Base-by-base conservation (phyloP, 1,140 invertebrate genomes). In the Chironomus tepperi region DNA sequence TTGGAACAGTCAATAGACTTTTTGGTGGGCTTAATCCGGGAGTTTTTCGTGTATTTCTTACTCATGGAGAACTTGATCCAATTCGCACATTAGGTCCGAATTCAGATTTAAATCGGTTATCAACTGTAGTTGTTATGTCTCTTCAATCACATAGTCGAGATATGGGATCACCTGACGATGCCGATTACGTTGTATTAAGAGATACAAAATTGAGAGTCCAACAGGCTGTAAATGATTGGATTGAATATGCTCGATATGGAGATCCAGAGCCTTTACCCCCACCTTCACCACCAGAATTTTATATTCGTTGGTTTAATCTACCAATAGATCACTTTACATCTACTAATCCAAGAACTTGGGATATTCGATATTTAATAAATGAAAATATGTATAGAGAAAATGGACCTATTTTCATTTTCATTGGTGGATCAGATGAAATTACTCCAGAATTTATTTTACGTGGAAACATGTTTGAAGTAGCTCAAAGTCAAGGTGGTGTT, bases 381-480 rank as follows among this genome's bases (percentile, higher is more conserved):
- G 43, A 47, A 47, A 47, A 47, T 47, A 1, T 47, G 8, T 82
- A 77, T 43, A 18, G 78, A 76, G 74, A 79, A 19, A 82, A 83
- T 42, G 86, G 86, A 0, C 88, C 91, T 7, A 84, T 93, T 34
- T 88, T 93, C 74, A 85, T 93, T 64, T 88, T 88, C 81, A 86
- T 93, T 70, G 91, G 91, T 1, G 89, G 89, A 3, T 87, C 89
- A 78, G 88, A 87, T 87, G 77, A 74, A 7, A 89, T 89, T 76
- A 78, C 78, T 0, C 43, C 43, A 3, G 43, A 47, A 47, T 47
- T 9, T 9, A 47, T 47, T 47, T 47, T 47, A 47, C 43, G 18
- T 24, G 83, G 84, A 57, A 75, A 80, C 21, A 82, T 84, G 78
- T 79, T 78, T 75, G 79, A 81, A 15, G 75, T 83, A 18, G 85